A percentile compares a stretch with the other conserved stretches of the same genome.
Conservation (phyloP, 2,797 vertebrate genomes). For the Eleutherodactylus coqui region DNA sequence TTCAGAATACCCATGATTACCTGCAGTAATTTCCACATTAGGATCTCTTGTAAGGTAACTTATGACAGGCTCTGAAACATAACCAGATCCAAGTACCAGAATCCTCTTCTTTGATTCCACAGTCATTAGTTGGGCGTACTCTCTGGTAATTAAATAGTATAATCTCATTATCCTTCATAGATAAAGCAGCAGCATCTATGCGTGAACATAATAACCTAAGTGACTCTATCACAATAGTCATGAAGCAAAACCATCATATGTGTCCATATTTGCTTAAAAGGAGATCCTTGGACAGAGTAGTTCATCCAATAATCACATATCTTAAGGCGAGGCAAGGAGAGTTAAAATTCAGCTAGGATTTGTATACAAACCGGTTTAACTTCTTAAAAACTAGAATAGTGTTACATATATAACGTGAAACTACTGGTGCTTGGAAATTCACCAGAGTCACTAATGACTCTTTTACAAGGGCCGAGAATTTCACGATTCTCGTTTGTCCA, state of each 20-base stretch:
- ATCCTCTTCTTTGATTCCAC: slow-evolving; percentile 82
- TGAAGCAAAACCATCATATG: not conserved
- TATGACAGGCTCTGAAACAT: slow-evolving; percentile 91
- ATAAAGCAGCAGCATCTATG: not conserved
- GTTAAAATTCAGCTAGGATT: too few relatives aligned
- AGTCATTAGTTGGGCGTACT: slow-evolving; percentile 69
- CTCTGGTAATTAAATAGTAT: slow-evolving; percentile 67
- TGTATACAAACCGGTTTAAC: too few relatives aligned
- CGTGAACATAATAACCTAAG: not conserved
- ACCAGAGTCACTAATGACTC: too few relatives aligned
- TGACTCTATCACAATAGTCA: not conserved
- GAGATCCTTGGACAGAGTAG: too few relatives aligned
- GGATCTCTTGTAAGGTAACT: slow-evolving; percentile 90
- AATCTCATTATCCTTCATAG: not conserved
- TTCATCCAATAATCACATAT: too few relatives aligned
- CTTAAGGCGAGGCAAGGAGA: too few relatives aligned
- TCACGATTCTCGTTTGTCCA: too few relatives aligned
- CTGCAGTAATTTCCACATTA: slow-evolving; percentile 85
- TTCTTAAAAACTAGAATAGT: too few relatives aligned
- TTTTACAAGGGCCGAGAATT: too few relatives aligned
- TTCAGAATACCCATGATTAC: slow-evolving; percentile 71
- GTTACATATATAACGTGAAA: too few relatives aligned
- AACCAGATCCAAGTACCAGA: slow-evolving; percentile 92
- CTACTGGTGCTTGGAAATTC: too few relatives aligned
- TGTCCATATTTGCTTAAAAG: too few relatives aligned